Evolutionary conservation across 1,140 invertebrate species (phyloP), one percentile per base, ranked within the genome.

Genomic region (Tetranychus cinnabarinus): DNA sequence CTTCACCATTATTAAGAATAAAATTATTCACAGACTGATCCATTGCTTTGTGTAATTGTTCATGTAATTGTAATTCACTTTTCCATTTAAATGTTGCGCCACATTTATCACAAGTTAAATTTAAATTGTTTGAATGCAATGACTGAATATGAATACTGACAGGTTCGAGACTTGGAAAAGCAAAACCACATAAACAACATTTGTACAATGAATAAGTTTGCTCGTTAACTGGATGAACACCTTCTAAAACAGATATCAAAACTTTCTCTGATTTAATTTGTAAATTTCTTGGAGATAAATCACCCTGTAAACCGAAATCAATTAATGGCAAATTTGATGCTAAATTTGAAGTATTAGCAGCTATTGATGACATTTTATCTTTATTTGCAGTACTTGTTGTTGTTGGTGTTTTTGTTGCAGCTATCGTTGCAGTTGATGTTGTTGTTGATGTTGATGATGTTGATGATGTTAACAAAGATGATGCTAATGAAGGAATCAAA

Each of bases 101-200:
- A 62, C 67, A 68, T 55, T 68, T 68, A 58, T 66, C 66, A 62
- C 67, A 68, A 54, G 56, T 54, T 34, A 64, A 60, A 23, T 70
- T 68, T 23, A 68, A 69, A 56, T 69, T 66, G 68, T 66, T 58
- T 67, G 68, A 58, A 69, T 69, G 68, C 71, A 74, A 37, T 68
- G 65, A 47, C 66, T 65, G 65, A 71, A 75, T 50, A 71, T 69
- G 66, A 70, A 73, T 34, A 35, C 64, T 67, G 7, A 67, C 33
- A 67, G 59, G 58, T 68, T 66, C 46, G 64, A 67, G 31, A 70
- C 68, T 62, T 68, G 69, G 65, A 66, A 72, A 74, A 13, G 74
- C 67, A 57, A 72, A 70, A 13, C 69, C 67, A 66, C 75, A 77
- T 6, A 75, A 60, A 60, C 74, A 71, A 66, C 75, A 77, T 66